These are phyloP conservation scores for Hydrochoerus hydrochaeris DNA, from an alignment of 2,113 vertebrate species.

Conservation along the genomic window DNA sequence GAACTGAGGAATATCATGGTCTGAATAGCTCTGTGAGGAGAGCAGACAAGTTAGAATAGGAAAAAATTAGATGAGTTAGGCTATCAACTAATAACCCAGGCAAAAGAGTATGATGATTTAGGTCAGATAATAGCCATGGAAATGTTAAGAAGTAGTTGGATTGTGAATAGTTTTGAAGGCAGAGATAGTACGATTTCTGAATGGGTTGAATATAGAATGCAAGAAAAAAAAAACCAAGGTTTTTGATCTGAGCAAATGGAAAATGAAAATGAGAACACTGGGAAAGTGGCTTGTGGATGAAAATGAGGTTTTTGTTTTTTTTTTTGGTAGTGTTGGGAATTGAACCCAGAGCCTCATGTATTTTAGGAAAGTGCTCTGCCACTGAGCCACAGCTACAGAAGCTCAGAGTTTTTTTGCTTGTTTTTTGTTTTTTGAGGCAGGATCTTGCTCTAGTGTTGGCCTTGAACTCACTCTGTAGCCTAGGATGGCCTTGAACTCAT, in stretches of 20 bases:
- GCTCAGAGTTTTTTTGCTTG: neutral
- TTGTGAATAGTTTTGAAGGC: neutral
- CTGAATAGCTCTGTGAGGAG: neutral
- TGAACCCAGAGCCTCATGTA: neutral
- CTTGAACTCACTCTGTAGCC: neutral
- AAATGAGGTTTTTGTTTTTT: neutral
- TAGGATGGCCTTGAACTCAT: neutral
- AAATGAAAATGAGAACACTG: neutral
- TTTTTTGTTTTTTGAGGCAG: neutral
- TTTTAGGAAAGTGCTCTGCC: neutral
- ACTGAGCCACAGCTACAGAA: neutral
- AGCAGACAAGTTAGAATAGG: neutral
- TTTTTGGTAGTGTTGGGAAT: neutral
- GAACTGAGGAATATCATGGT: neutral
- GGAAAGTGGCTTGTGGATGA: neutral
- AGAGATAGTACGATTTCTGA: neutral
- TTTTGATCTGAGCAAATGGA: neutral
- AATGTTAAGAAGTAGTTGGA: neutral
- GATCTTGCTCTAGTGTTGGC: neutral
- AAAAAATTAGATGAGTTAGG: neutral
- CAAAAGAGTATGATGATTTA: neutral
- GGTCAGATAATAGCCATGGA: neutral
- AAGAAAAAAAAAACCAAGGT: neutral
- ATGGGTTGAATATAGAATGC: neutral
- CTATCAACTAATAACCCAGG: neutral